Evolutionary conservation across 1,140 invertebrate genomes (phyloP).

Genomic region (Papilio aristodemus): DNA sequence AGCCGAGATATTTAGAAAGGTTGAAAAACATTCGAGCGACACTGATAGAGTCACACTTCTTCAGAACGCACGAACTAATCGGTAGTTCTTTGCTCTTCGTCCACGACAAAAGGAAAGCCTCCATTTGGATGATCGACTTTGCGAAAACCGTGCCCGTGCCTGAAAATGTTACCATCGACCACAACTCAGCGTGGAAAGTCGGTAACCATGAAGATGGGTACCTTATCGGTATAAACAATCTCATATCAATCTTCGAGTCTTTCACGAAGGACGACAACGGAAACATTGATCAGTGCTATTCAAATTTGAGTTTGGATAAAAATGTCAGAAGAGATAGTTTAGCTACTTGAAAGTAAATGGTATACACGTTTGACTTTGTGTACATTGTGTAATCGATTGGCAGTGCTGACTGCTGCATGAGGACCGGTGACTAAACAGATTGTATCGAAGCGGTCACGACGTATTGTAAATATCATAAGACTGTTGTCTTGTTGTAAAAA

Average conservation of each 20-base stretch:
- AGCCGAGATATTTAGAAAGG: conserved; percentile 91
- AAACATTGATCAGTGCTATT: conserved; percentile 64
- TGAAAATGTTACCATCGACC: conserved; percentile 86
- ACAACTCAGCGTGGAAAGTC: conserved; percentile 93
- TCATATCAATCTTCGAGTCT: conserved; percentile 92
- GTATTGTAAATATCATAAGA: conserved; percentile 30
- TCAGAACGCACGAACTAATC: conserved; percentile 95
- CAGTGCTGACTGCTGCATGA: conserved; percentile 35
- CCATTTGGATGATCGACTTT: conserved; percentile 99
- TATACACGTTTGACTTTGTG: conserved; percentile 43
- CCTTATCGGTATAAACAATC: conserved; percentile 95
- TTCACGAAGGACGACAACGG: conserved; percentile 78
- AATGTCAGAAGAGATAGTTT: conserved; percentile 66
- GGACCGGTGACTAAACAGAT: conserved; percentile 30
- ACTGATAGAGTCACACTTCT: conserved; percentile 92
- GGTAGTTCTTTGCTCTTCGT: conserved; percentile 98
- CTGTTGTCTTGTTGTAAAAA: conserved; percentile 23
- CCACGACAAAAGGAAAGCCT: conserved; percentile 92
- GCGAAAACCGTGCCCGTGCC: conserved; percentile 95
- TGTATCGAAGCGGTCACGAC: conserved; percentile 24
- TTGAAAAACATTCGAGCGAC: conserved; percentile 91
- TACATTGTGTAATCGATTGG: conserved; percentile 40
- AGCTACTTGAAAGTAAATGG: conserved; percentile 61
- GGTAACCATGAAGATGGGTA: conserved; percentile 99
- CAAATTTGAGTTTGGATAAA: conserved; percentile 64